These are phyloP conservation scores for Sebastolobus alascanus DNA, from an alignment of 2,797 vertebrate genomes.

Conservation along the genomic window DNA sequence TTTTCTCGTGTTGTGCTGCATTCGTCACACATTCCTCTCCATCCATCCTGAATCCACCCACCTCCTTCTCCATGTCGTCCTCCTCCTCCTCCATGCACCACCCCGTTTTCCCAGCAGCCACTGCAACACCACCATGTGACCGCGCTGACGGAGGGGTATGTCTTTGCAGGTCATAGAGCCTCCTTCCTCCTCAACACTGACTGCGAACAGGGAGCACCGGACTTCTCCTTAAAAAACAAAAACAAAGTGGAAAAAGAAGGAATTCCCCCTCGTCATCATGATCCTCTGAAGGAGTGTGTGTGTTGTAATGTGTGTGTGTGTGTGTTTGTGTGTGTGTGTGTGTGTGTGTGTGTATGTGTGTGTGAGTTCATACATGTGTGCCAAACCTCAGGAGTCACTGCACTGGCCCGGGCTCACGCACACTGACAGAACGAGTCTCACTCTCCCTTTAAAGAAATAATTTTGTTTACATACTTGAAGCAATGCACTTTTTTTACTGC, in stretches of 20 bases:
- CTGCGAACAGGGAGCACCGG: constrained; percentile 46
- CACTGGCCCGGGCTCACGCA: constrained; percentile 64
- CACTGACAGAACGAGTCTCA: constrained; percentile 63
- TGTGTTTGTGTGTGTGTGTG: constrained; percentile 18
- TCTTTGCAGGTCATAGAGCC: constrained; percentile 86
- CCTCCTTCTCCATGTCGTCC: not conserved
- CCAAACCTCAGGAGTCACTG: constrained; percentile 78
- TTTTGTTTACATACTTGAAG: constrained; percentile 89
- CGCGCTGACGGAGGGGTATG: constrained; percentile 77
- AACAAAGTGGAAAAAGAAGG: constrained; percentile 41
- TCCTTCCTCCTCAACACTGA: constrained; percentile 47
- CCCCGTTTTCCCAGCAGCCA: constrained; percentile 84
- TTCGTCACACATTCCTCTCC: constrained; percentile 52
- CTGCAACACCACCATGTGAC: constrained; percentile 90
- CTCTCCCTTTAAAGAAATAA: constrained; percentile 69
- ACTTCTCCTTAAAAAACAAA: constrained; percentile 33
- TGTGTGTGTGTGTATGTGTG: constrained; percentile 10
- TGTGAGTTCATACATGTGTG: constrained; percentile 60
- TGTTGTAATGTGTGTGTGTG: constrained; percentile 21
- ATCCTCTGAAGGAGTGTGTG: constrained; percentile 49
- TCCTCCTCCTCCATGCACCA: constrained; percentile 38
- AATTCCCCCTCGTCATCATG: constrained; percentile 31
- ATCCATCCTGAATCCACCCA: constrained; percentile 6
- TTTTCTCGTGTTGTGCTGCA: constrained; percentile 56
- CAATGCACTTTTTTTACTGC: constrained; percentile 84